Percentiles rank a stretch among this genome's conserved stretches.
Conservation (phyloP, 2,113 vertebrate genomes). For the Corythoichthys intestinalis region DNA sequence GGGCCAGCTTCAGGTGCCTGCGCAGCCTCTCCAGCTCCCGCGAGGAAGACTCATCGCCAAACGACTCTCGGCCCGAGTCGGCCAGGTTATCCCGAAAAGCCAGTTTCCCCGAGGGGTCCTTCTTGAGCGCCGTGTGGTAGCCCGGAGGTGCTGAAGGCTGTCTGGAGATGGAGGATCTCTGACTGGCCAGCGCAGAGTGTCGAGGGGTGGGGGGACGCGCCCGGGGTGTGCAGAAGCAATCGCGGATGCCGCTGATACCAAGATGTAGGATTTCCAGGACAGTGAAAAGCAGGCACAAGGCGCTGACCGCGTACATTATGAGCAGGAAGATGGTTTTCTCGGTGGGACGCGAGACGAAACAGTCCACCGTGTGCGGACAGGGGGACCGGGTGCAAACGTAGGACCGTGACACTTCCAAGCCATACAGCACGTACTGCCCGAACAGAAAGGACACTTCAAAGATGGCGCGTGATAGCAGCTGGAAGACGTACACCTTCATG, state of each 20-base stretch:
- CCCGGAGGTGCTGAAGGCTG: constrained; percentile 80
- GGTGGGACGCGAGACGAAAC: constrained; percentile 86
- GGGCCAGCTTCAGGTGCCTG: constrained; percentile 80
- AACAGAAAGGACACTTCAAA: constrained; percentile 83
- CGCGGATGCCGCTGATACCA: constrained; percentile 79
- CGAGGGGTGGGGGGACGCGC: constrained; percentile 34
- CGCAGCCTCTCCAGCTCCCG: constrained; percentile 77
- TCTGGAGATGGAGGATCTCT: constrained; percentile 60
- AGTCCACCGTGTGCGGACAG: constrained; percentile 85
- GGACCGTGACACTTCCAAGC: constrained; percentile 76
- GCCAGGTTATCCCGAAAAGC: constrained; percentile 73
- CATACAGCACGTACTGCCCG: constrained; percentile 86
- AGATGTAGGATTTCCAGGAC: constrained; percentile 84
- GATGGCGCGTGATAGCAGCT: constrained; percentile 77
- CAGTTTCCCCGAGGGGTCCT: constrained; percentile 62
- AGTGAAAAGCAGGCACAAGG: constrained; percentile 83
- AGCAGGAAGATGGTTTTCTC: constrained; percentile 90
- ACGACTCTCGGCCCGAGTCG: constrained; percentile 65
- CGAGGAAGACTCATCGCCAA: constrained; percentile 62
- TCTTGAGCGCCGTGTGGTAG: constrained; percentile 82
- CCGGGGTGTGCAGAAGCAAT: constrained; percentile 65
- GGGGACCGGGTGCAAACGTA: constrained; percentile 82
- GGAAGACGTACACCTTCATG: constrained; percentile 85
- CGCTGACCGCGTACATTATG: constrained; percentile 84
- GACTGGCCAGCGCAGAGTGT: constrained; percentile 62